Percentiles rank a stretch among this genome's conserved stretches.
Evolutionary conservation across 2,797 vertebrate species (phyloP).

Genomic region (Spinus olivaceus): DNA sequence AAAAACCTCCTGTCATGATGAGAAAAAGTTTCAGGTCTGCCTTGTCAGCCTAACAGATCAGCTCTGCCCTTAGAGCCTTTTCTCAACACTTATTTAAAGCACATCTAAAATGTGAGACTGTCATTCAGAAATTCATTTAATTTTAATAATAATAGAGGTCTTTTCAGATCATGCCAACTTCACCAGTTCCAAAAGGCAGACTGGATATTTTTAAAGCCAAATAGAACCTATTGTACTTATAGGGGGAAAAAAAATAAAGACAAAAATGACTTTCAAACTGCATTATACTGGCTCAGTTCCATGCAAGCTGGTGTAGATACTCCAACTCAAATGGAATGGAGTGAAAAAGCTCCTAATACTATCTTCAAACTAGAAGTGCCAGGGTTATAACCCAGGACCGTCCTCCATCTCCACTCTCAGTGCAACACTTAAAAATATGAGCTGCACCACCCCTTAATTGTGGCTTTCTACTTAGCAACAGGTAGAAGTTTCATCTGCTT

Average conservation of each 20-base stretch:
- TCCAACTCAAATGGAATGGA: background rate
- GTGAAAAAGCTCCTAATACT: background rate
- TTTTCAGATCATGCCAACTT: background rate
- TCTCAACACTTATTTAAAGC: slow-evolving; percentile 7
- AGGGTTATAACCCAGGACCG: background rate
- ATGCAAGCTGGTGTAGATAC: background rate
- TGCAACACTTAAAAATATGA: background rate
- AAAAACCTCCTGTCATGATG: slow-evolving; percentile 6
- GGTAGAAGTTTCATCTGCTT: background rate
- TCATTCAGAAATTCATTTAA: slow-evolving; percentile 30
- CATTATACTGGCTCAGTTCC: background rate
- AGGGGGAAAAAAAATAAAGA: background rate
- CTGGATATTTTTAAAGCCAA: background rate
- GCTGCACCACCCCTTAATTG: background rate
- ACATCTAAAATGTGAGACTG: background rate
- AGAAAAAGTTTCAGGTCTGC: slow-evolving; percentile 3
- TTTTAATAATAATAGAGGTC: slow-evolving; percentile 20
- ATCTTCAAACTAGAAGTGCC: background rate
- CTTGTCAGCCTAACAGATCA: slow-evolving; percentile 26
- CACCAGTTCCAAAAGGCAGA: background rate
- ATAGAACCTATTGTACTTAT: background rate
- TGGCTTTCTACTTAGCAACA: background rate
- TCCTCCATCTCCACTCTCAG: background rate
- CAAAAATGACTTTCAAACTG: background rate
- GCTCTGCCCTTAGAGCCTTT: slow-evolving; percentile 24